Conservation (phyloP, 2,113 vertebrate genomes). For the Alosa alosa region DNA sequence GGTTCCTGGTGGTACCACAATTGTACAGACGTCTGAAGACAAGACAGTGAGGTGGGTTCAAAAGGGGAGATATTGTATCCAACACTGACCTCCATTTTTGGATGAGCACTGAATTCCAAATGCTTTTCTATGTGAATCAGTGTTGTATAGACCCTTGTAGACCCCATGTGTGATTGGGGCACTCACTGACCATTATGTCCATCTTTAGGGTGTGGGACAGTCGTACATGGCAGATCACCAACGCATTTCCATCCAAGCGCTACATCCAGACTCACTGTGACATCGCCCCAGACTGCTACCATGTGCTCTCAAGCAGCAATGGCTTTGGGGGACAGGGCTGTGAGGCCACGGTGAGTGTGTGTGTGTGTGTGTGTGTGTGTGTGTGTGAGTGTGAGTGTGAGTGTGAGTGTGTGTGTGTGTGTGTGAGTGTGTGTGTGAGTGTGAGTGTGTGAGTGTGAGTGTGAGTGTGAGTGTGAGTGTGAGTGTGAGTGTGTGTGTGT, state of each 20-base stretch:
- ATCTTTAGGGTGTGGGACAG: constrained; percentile 88
- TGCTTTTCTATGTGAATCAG: background rate
- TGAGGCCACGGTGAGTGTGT: constrained; percentile 82
- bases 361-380: constrained; percentile 15
- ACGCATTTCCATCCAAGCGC: constrained; percentile 83
- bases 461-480: background rate
- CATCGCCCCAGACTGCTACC: constrained; percentile 77
- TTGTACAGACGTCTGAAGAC: constrained; percentile 91
- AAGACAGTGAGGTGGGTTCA: constrained; percentile 83
- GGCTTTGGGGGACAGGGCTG: constrained; percentile 86
- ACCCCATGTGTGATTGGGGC: background rate
- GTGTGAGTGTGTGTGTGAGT: constrained; percentile 42
- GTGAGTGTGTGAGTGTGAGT: background rate
- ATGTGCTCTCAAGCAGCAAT: constrained; percentile 85
- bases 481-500: background rate
- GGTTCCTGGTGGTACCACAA: constrained; percentile 83
- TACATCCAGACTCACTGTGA: constrained; percentile 94
- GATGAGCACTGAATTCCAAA: background rate
- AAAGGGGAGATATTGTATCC: background rate
- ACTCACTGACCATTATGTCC: background rate
- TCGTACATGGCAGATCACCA: constrained; percentile 83
- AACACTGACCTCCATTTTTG: background rate
- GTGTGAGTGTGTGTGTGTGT: background rate
- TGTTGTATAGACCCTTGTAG: background rate
- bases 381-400: background rate